phyloP scores from a whole-genome alignment of 1,140 invertebrate genomes.

The Tetragnatha versicolor region DNA sequence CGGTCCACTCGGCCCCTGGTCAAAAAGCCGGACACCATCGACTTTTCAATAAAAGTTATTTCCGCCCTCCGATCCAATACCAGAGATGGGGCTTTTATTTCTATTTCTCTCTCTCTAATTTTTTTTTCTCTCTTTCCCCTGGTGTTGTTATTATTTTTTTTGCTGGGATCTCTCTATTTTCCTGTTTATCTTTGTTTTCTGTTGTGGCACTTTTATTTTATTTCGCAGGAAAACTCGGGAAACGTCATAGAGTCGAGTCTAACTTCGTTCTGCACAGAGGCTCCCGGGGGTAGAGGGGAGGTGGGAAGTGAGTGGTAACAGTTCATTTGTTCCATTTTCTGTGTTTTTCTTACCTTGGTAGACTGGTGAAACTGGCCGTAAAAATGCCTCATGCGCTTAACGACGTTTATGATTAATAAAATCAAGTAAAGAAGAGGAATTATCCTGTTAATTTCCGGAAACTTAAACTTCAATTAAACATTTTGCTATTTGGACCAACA shows the following conservation, averaged over 20 bases:
- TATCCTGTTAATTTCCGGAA: too few relatives aligned
- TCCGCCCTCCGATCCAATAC: slow-evolving; percentile 39
- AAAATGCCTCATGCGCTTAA: too few relatives aligned
- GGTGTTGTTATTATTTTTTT: slow-evolving; percentile 1
- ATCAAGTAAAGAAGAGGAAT: too few relatives aligned
- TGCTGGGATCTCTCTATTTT: neutral
- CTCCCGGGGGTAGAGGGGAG: neutral
- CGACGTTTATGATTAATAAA: too few relatives aligned
- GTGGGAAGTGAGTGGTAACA: neutral
- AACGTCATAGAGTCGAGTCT: slow-evolving; percentile 38
- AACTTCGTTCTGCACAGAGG: slow-evolving; percentile 26
- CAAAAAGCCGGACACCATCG: slow-evolving; percentile 42
- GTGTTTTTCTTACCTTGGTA: too few relatives aligned
- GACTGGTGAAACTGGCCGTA: too few relatives aligned
- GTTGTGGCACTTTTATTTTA: slow-evolving; percentile 26
- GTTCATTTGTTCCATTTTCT: neutral
- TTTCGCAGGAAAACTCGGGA: neutral
- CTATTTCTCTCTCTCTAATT: slow-evolving; percentile 8
- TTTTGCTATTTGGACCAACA: too few relatives aligned
- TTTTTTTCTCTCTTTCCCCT: neutral
- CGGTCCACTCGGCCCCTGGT: slow-evolving; percentile 32
- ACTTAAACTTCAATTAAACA: too few relatives aligned
- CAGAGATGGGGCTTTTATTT: slow-evolving; percentile 48
- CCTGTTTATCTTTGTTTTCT: slow-evolving; percentile 32
- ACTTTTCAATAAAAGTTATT: slow-evolving; percentile 56